Percentiles rank a stretch among this genome's conserved stretches.
phyloP scores from a whole-genome alignment of 2,888 invertebrate species.

The Halictus ligatus region DNA sequence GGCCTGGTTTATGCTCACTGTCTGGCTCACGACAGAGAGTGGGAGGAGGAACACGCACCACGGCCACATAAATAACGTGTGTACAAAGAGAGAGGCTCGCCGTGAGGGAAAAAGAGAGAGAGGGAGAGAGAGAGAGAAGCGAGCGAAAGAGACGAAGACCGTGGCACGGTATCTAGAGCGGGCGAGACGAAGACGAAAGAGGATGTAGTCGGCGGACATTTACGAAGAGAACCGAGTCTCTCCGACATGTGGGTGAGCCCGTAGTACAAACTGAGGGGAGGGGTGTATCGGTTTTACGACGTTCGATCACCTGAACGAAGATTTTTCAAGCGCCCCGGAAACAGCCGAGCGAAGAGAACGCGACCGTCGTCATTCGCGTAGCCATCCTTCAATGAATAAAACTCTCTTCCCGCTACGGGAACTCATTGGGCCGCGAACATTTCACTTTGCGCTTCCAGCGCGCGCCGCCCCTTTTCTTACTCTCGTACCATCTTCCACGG shows the following conservation, averaged over 20 bases:
- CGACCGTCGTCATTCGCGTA: constrained; percentile 15
- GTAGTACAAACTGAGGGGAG: constrained; percentile 50
- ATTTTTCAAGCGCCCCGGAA: constrained; percentile 52
- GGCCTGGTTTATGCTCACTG: constrained; percentile 54
- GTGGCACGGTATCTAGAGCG: constrained; percentile 33
- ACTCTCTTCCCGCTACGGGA: background rate
- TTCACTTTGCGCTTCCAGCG: background rate
- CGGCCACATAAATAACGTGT: constrained; percentile 51
- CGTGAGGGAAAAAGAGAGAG: background rate
- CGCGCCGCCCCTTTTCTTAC: background rate
- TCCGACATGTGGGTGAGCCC: constrained; percentile 68
- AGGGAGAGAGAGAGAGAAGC: constrained; percentile 45
- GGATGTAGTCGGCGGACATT: constrained; percentile 74
- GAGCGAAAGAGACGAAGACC: constrained; percentile 34
- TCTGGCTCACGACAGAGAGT: constrained; percentile 54
- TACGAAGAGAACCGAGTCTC: constrained; percentile 72
- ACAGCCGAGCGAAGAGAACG: constrained; percentile 24
- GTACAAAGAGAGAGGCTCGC: constrained; percentile 23
- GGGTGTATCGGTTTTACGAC: constrained; percentile 68
- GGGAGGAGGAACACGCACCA: constrained; percentile 61
- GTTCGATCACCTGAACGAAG: constrained; percentile 69
- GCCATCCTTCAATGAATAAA: constrained; percentile 44
- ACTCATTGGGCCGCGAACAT: background rate
- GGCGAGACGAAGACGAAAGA: constrained; percentile 67
- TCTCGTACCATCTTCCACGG: background rate